phyloP scores from a whole-genome alignment of 2,113 vertebrate species.

The Onychostoma macrolepis region DNA sequence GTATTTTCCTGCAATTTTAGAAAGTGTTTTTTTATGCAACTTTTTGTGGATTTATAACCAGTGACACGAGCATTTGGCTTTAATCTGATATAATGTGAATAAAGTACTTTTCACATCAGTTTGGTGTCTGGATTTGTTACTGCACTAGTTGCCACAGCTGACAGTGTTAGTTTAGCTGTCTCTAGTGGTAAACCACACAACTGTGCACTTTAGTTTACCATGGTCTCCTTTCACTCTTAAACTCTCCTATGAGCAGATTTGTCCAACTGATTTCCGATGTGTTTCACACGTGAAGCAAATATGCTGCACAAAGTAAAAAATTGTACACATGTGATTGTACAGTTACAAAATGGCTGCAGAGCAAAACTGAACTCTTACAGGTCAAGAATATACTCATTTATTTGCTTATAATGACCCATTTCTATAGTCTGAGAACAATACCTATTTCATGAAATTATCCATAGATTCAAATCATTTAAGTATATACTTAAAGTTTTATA shows the following conservation, averaged over 20 bases:
- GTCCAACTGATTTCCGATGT: background rate
- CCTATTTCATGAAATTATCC: too few species aligned
- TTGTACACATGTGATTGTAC: background rate
- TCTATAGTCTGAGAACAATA: too few species aligned
- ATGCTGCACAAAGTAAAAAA: background rate
- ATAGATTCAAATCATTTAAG: too few species aligned
- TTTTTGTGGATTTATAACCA: background rate
- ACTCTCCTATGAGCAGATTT: background rate
- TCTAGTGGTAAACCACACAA: background rate
- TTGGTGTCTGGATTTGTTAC: background rate
- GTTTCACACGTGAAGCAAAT: background rate
- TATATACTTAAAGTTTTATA: too few species aligned
- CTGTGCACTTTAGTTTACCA: background rate
- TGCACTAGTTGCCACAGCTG: background rate
- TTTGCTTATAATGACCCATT: background rate
- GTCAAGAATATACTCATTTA: background rate
- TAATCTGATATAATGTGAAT: conserved; percentile 18
- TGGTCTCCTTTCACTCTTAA: background rate
- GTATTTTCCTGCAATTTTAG: background rate
- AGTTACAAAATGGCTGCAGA: background rate
- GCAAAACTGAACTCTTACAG: background rate
- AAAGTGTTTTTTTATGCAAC: background rate
- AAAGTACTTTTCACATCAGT: conserved; percentile 22
- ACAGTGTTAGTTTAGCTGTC: background rate
- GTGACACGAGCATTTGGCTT: background rate